Evolutionary conservation across 2,888 invertebrate species (phyloP), one percentile per base, ranked within the genome.

Genomic region (Zaprionus obscuricornis): DNA sequence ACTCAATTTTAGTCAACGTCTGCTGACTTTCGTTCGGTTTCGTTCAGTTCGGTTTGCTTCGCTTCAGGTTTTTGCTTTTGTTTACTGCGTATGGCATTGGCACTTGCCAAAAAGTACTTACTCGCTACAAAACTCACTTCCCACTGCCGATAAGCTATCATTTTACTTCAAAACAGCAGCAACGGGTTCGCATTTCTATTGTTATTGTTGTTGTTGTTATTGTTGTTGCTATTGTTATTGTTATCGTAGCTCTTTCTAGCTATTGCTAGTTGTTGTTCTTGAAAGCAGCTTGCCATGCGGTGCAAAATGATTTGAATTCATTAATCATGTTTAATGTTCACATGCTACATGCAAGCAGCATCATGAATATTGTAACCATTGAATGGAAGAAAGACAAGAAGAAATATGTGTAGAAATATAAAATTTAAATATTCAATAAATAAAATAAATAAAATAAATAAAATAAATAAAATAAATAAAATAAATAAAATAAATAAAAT

Each of bases 1-100:
- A 82, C 82, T 84, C 76, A 75, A 82, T 81, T 84, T 82, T 82
- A 76, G 78, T 78, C 76, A 81, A 68, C 39, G 73, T 82, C 73
- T 78, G 74, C 66, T 54, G 66, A 67, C 56, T 68, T 66, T 76
- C n/a, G n/a, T n/a, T n/a, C n/a, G n/a, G n/a, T n/a, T n/a, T n/a
- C n/a, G n/a, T n/a, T n/a, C n/a, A n/a, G n/a, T n/a, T n/a, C n/a
- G n/a, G n/a, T n/a, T n/a, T n/a, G n/a, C n/a, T n/a, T n/a, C n/a
- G 68, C 76, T 68, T 72, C 60, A 70, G 63, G 63, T 60, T 77
- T 77, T 59, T 78, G 63, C 60, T 42, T 33, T 14, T 29, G 10
- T 34, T 20, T 46, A 27, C 49, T 26, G 6, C 14, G 46, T 31
- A 39, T 52, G 47, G 33, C 22, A 50, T 50, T 62, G 60, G 42